Evolutionary conservation across 2,888 invertebrate genomes (phyloP).

Genomic region (Lottia gigantea): DNA sequence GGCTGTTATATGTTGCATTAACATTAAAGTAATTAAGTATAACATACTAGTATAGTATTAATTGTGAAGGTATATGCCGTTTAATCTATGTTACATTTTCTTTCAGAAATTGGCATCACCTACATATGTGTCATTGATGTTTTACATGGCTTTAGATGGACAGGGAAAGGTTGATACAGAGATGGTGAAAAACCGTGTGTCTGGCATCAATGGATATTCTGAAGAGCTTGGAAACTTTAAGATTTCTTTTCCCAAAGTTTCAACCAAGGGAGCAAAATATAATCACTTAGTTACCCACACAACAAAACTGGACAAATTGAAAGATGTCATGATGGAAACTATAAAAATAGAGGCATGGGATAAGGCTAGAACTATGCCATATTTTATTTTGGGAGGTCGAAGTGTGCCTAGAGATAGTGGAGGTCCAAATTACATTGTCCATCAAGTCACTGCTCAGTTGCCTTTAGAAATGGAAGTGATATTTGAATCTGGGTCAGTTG

Average conservation of each 20-base stretch:
- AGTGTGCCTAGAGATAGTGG: slow-evolving; percentile 59
- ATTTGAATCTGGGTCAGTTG: slow-evolving; percentile 76
- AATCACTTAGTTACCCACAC: slow-evolving; percentile 60
- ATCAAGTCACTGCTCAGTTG: slow-evolving; percentile 69
- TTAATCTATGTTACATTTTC: slow-evolving; percentile 17
- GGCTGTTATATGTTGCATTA: no score
- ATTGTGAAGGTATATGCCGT: no score
- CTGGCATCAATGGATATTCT: slow-evolving; percentile 80
- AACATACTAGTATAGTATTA: no score
- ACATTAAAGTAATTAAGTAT: not conserved
- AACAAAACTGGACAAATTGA: slow-evolving; percentile 52
- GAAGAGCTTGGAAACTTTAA: slow-evolving; percentile 83
- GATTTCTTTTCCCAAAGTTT: slow-evolving; percentile 71
- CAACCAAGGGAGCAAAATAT: slow-evolving; percentile 37
- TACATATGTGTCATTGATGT: slow-evolving; percentile 62
- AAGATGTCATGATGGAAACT: slow-evolving; percentile 52
- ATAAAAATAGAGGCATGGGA: slow-evolving; percentile 59
- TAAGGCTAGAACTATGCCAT: slow-evolving; percentile 50
- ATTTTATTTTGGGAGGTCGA: slow-evolving; percentile 56
- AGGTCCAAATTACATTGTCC: slow-evolving; percentile 68
- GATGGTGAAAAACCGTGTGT: slow-evolving; percentile 62
- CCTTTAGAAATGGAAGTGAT: slow-evolving; percentile 86
- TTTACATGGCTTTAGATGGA: slow-evolving; percentile 74
- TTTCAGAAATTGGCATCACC: slow-evolving; percentile 41
- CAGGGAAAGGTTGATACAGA: slow-evolving; percentile 58